phyloP scores from a whole-genome alignment of 2,797 vertebrate species.

The Phrynocephalus vlangalii region DNA sequence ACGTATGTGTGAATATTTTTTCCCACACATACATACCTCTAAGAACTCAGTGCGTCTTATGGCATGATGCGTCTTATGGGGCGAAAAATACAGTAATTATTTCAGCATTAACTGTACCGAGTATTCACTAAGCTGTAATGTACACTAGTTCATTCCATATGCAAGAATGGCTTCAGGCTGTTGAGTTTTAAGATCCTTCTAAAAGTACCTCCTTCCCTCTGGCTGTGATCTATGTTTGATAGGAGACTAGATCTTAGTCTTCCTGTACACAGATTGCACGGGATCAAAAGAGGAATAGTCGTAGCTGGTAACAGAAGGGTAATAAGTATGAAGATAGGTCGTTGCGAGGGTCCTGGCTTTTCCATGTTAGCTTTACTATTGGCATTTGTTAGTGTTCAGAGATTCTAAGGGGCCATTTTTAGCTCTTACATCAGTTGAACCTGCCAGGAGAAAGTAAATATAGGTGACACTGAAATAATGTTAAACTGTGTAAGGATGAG shows the following conservation, averaged over 20 bases:
- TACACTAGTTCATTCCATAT: neutral
- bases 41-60: too few relatives aligned
- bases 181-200: neutral
- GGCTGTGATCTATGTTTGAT: neutral
- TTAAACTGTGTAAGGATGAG: too few relatives aligned
- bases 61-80: too few relatives aligned
- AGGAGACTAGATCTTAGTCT: neutral
- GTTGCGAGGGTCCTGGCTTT: neutral
- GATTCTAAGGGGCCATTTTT: neutral
- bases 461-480: neutral
- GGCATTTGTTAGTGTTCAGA: neutral
- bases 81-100: neutral
- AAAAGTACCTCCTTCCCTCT: conserved; percentile 1
- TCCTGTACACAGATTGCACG: neutral
- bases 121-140: conserved; percentile 17
- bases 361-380: neutral
- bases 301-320: neutral
- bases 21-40: too few relatives aligned
- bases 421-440: neutral
- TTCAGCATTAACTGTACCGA: neutral
- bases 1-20: too few relatives aligned
- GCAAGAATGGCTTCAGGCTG: conserved; percentile 10
- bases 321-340: neutral
- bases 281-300: too few relatives aligned
- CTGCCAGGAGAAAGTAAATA: neutral